These are phyloP conservation scores for Hedychridium roseum DNA, from an alignment of 2,888 invertebrate species.

Conservation along the genomic window DNA sequence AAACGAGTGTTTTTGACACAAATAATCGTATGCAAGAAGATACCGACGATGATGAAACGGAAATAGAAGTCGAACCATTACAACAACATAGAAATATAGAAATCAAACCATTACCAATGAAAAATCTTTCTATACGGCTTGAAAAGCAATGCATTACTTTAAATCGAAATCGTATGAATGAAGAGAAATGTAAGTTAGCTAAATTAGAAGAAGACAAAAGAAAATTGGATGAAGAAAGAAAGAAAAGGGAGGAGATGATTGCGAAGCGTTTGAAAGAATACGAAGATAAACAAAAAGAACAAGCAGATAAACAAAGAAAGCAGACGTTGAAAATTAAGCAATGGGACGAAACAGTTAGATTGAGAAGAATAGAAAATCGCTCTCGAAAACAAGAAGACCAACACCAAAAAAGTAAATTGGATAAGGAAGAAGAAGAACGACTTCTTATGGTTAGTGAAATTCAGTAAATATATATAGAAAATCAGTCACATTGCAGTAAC, in stretches of 20 bases:
- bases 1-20: too few relatives aligned
- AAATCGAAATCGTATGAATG: constrained; percentile 13
- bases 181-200: constrained; percentile 21
- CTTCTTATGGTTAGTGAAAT: constrained; percentile 16
- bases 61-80: too few relatives aligned
- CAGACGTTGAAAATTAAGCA: constrained; percentile 14
- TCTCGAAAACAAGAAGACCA: background rate
- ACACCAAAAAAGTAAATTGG: constrained; percentile 4
- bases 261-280: constrained; percentile 15
- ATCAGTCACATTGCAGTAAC: too few relatives aligned
- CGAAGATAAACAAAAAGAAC: constrained; percentile 13
- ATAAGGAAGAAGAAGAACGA: constrained; percentile 15
- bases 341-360: constrained; percentile 15
- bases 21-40: constrained; percentile 29
- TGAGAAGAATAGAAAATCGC: constrained; percentile 2
- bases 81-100: constrained; percentile 16
- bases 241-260: constrained; percentile 17
- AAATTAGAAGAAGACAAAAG: constrained; percentile 15
- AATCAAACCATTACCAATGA: constrained; percentile 22
- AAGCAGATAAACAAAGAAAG: constrained; percentile 13
- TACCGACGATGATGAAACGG: constrained; percentile 20
- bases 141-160: constrained; percentile 19
- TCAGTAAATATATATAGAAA: background rate
- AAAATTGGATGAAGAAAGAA: constrained; percentile 20
- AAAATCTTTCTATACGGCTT: constrained; percentile 16